These are phyloP conservation scores for Aphrophora alni DNA, from an alignment of 2,888 invertebrate genomes.

Conservation along the genomic window DNA sequence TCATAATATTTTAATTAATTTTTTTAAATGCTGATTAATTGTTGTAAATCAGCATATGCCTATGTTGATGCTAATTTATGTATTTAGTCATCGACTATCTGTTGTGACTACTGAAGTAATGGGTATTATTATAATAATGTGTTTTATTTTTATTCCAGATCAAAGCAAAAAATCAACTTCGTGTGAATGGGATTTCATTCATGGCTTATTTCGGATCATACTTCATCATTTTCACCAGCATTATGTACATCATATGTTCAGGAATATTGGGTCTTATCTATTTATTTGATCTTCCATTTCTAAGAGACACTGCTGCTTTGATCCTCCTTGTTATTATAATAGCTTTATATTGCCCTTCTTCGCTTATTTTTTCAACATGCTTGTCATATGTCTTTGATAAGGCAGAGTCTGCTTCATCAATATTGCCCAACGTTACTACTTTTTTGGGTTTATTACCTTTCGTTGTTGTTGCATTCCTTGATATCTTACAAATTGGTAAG, in stretches of 20 bases:
- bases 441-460: slow-evolving; percentile 79
- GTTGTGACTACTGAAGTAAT: too few relatives aligned
- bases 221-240: slow-evolving; percentile 72
- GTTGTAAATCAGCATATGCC: too few relatives aligned
- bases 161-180: slow-evolving; percentile 80
- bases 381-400: slow-evolving; percentile 82
- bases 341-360: slow-evolving; percentile 75
- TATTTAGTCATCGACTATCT: too few relatives aligned
- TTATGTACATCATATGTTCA: slow-evolving; percentile 72
- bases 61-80: too few relatives aligned
- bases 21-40: too few relatives aligned
- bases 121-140: too few relatives aligned
- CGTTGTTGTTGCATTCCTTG: slow-evolving; percentile 72
- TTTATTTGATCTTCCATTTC: slow-evolving; percentile 66
- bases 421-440: slow-evolving; percentile 77
- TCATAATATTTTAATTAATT: too few relatives aligned
- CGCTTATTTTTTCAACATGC: slow-evolving; percentile 77
- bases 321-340: slow-evolving; percentile 70
- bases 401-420: slow-evolving; percentile 81
- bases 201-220: slow-evolving; percentile 77
- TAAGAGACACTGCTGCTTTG: slow-evolving; percentile 73
- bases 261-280: slow-evolving; percentile 70
- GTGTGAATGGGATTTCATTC: slow-evolving; percentile 81
- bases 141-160: slow-evolving; percentile 63
- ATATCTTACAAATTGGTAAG: slow-evolving; percentile 61